Evolutionary conservation across 2,888 invertebrate genomes (phyloP), one percentile per base, ranked within the genome.

Genomic region (Odontothrips loti): DNA sequence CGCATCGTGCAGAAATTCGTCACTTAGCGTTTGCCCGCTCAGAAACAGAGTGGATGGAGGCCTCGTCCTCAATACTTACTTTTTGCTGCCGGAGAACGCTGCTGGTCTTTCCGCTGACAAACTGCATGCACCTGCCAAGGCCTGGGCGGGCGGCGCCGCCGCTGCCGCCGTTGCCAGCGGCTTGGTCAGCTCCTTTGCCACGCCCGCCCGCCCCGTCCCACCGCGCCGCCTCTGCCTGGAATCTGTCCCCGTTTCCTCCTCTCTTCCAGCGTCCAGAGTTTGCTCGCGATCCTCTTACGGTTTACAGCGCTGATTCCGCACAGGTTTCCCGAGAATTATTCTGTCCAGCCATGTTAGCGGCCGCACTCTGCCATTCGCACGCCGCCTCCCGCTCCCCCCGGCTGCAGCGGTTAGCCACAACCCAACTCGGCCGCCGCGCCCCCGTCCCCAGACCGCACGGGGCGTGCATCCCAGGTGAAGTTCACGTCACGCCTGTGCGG

Each of bases 401-500:
- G 34, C 3, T 43, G 34, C 34, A 27, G 68, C 27, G 68, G 68
- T 75, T 12, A 23, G 68, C 68, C 68, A 27, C 68, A 75, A 75
- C 27, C 68, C 68, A 75, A 75, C 68, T 75, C 68, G 17, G 47
- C 47, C 80, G 47, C 79, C 23, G 51, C 29, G 58, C 10, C 34
- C 48, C 79, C 48, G n/a, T 80, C 68, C 27, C 34, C 34, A 6
- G 34, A 48, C 48, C 80, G 75, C 80, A 51, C 63, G 79, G 47
- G 58, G 80, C 47, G 63, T 75, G 58, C 79, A 63, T 48, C 48
- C 51, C 47, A 48, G 80, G 79, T 80, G 79, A 80, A 80, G 79
- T 80, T 79, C 43, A 82, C 78, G 81, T 80, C 34, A 43, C 34
- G 34, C 79, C 81, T 48, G 75, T 80, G 80, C 51, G 78, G 75